These are phyloP conservation scores for Scaptomyza flava DNA, from an alignment of 2,888 invertebrate genomes.

Conservation along the genomic window DNA sequence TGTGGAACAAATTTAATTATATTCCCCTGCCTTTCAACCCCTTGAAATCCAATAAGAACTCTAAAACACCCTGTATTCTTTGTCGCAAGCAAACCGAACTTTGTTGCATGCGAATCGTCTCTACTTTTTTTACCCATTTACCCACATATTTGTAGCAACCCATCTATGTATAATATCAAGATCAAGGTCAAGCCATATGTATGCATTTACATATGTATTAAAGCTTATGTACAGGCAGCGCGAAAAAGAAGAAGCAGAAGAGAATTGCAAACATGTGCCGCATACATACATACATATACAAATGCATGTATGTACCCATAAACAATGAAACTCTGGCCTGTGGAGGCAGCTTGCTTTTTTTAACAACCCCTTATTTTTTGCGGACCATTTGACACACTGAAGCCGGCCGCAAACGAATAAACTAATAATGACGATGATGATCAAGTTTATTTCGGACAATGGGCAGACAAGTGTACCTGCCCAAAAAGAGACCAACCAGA, in stretches of 20 bases:
- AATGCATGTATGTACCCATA: slow-evolving; percentile 25
- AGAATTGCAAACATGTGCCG: slow-evolving; percentile 67
- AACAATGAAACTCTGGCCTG: slow-evolving; percentile 49
- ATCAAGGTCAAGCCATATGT: slow-evolving; percentile 79
- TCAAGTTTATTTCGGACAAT: slow-evolving; percentile 51
- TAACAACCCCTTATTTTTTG: slow-evolving; percentile 53
- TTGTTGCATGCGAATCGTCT: slow-evolving; percentile 25
- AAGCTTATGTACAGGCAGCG: slow-evolving; percentile 36
- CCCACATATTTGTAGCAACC: neutral
- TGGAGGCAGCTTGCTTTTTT: slow-evolving; percentile 10
- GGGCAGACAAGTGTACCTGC: slow-evolving; percentile 76
- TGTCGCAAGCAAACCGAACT: slow-evolving; percentile 22
- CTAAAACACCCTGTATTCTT: slow-evolving; percentile 43
- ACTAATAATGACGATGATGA: slow-evolving; percentile 21
- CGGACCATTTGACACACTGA: slow-evolving; percentile 73
- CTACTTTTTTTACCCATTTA: neutral
- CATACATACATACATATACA: slow-evolving; percentile 17
- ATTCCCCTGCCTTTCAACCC: too few relatives aligned
- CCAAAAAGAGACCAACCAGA: slow-evolving; percentile 11
- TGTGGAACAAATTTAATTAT: too few relatives aligned
- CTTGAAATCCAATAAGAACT: neutral
- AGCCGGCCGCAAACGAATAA: slow-evolving; percentile 40
- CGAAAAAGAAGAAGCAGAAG: slow-evolving; percentile 9
- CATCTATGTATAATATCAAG: slow-evolving; percentile 66
- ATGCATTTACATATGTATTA: slow-evolving; percentile 30